Evolutionary conservation across 2,888 invertebrate genomes (phyloP), one percentile per base, ranked within the genome.

Genomic region (Apamea epomidion): DNA sequence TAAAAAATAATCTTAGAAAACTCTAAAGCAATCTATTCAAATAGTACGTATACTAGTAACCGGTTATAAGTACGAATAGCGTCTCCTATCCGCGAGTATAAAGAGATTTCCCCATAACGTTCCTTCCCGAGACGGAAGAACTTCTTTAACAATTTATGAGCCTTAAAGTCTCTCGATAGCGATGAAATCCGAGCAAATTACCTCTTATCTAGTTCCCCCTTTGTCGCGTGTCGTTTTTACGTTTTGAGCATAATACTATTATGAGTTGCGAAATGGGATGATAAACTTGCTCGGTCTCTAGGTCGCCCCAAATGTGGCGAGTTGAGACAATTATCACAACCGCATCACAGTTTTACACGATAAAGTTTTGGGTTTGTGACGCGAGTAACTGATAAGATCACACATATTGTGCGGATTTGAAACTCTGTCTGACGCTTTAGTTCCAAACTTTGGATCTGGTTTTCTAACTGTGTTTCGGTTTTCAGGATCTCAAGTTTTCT

Each of bases 141-240:
- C 89, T 93, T 93, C 91, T 91, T 92, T 90, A 93, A 93, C 92
- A 94, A 93, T 95, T 94, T 94, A 94, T 93, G 93, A 91, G 90
- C 91, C 92, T 93, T 93, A 93, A 93, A 94, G 91, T 92, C 89
- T 89, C 91, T 91, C 92, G 92, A 87, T 87, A 83, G 85, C 84
- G 84, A 86, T 92, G 91, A 90, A 92, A 92, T 92, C 91, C 91
- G 89, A 89, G 90, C 87, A 91, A 91, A 92, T 91, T 91, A 89
- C 86, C 90, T 88, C 90, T 92, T 93, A 92, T 91, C 92, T 91
- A 91, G 91, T 90, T 91, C 86, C 88, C 89, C 91, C 90, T 91
- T 91, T 93, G 91, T 92, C 88, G 90, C 84, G 84, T 89, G 88
- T 85, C 91, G 84, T 91, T 91, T 91, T 90, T 91, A 88, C 89